Percentiles rank a stretch among this genome's conserved stretches.
Conservation (phyloP, 2,888 invertebrate species). For the Phaonia tiefii region DNA sequence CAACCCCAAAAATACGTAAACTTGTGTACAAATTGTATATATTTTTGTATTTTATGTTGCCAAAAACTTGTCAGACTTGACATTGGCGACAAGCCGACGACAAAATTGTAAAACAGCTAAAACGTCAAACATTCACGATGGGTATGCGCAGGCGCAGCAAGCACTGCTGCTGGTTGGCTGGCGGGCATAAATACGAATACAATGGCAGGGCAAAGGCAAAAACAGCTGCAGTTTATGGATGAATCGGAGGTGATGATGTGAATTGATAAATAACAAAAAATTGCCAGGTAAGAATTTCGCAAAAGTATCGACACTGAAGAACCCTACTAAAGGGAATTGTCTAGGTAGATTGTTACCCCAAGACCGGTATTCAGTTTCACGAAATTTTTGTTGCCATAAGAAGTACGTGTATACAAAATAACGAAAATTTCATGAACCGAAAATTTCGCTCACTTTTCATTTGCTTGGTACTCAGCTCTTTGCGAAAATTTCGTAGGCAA, state of each 20-base stretch:
- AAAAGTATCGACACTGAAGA: too few species aligned
- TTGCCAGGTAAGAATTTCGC: too few species aligned
- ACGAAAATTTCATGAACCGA: too few species aligned
- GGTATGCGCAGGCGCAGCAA: constrained; percentile 57
- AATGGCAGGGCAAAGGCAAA: constrained; percentile 21
- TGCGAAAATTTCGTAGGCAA: too few species aligned
- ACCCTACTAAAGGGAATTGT: too few species aligned
- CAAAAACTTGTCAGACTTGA: constrained; percentile 67
- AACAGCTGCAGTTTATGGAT: constrained; percentile 33
- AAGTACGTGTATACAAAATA: too few species aligned
- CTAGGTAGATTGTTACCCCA: too few species aligned
- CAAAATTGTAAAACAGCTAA: constrained; percentile 59
- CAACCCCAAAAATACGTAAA: constrained; percentile 1
- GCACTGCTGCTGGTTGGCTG: neutral
- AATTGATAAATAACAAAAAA: constrained; percentile 49
- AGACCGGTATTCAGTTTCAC: too few species aligned
- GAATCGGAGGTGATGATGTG: constrained; percentile 16
- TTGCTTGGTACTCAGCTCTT: too few species aligned
- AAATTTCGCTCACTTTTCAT: too few species aligned
- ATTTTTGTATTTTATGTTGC: constrained; percentile 42
- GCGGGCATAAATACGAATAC: too few species aligned
- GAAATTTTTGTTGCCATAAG: too few species aligned
- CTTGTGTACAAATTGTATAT: neutral
- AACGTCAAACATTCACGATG: constrained; percentile 15
- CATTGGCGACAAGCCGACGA: constrained; percentile 66